phyloP scores from a whole-genome alignment of 2,797 vertebrate genomes.

The Pterois miles region DNA sequence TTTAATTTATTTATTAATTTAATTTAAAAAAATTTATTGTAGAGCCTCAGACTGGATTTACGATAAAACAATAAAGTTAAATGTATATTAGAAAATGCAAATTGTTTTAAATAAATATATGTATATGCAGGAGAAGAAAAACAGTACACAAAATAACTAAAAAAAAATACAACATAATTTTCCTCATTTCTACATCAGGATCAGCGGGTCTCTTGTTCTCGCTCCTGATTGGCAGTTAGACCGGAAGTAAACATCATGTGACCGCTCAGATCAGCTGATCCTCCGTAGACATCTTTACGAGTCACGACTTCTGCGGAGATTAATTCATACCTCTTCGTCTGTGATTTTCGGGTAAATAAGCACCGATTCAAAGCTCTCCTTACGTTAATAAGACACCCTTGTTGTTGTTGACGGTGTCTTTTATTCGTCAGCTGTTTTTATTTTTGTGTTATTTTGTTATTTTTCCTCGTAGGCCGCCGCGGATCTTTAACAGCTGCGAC shows the following conservation, averaged over 20 bases:
- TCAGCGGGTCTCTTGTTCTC: not conserved
- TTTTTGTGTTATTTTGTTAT: not conserved
- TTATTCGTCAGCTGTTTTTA: not conserved
- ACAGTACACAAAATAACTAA: not conserved
- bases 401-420: rapidly evolving
- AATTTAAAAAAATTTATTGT: no score
- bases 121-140: not conserved
- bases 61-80: no score
- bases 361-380: rapidly evolving
- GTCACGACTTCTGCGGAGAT: slow-evolving; percentile 76
- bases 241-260: slow-evolving; percentile 83
- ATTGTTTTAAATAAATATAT: not conserved
- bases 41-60: no score
- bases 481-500: slow-evolving; percentile 59
- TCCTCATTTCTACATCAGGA: not conserved
- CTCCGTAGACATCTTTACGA: slow-evolving; percentile 71
- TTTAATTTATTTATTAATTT: no score
- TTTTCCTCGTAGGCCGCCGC: slow-evolving; percentile 45
- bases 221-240: slow-evolving; percentile 46
- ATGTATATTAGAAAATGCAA: no score
- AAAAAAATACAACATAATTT: not conserved
- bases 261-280: slow-evolving; percentile 81
- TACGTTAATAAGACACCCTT: rapidly evolving
- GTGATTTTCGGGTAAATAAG: slow-evolving; percentile 57
- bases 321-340: slow-evolving; percentile 57